Evolutionary conservation across 2,888 invertebrate genomes (phyloP), one percentile per base, ranked within the genome.

Genomic region (Rhagium mordax): DNA sequence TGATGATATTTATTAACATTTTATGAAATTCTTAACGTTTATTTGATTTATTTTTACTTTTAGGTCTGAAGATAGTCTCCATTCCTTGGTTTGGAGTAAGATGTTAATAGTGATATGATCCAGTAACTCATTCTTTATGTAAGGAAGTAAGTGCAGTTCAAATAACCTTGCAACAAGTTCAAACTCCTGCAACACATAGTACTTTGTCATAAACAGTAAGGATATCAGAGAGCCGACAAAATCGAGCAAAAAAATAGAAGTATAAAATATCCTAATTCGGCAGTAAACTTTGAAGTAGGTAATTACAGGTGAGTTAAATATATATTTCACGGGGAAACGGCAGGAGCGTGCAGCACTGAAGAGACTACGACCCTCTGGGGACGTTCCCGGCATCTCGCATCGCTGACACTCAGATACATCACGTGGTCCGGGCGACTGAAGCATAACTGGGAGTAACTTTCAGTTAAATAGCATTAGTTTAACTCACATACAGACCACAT

Each of bases 401-500:
- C 75, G 76, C 80, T 77, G 80, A 76, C 79, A 78, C 77, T 72
- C 75, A 76, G 78, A 81, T 81, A 81, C 80, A 81, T 81, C 80
- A 80, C 81, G 76, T 59, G 62, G 72, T 61, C 75, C 65, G 67
- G 51, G 71, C 75, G 78, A 76, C 75, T 78, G 72, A 72, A 78
- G 76, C 75, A 78, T 77, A 77, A 78, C 80, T 71, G 71, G 70
- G 78, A 78, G 78, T 78, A 81, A 80, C 79, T 81, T 81, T 78
- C 79, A 79, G 79, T 78, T 80, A 80, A 81, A 80, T 78, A 78
- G 76, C 77, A 76, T 81, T 77, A 79, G 79, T 79, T 81, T 65
- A 60, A 62, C 72, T 78, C 74, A 66, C 74, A 74, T 74, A 68
- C 53, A 70, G 69, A 62, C 29, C 41, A 16, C 64, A 29, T 24